Percentiles rank a stretch among this genome's conserved stretches.
phyloP scores from a whole-genome alignment of 2,797 vertebrate genomes.

The Tenualosa ilisha region DNA sequence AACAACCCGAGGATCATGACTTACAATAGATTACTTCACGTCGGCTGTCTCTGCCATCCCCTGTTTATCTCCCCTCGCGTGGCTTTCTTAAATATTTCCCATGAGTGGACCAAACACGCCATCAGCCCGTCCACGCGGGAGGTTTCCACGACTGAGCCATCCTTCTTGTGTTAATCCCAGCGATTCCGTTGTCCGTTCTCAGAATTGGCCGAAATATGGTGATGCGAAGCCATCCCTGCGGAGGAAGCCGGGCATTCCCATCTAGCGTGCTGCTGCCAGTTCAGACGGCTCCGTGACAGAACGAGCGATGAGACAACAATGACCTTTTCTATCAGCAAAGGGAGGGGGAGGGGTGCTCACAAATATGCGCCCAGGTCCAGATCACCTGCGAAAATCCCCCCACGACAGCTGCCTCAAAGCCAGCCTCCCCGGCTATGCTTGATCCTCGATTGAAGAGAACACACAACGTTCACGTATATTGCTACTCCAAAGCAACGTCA shows the following conservation, averaged over 20 bases:
- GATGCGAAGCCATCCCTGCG: neutral
- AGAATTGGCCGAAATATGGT: neutral
- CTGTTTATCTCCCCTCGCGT: neutral
- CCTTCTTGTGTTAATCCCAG: neutral
- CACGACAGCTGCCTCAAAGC: neutral
- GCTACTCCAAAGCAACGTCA: neutral
- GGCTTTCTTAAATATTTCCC: neutral
- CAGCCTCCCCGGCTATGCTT: neutral
- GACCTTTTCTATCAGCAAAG: conserved; percentile 13
- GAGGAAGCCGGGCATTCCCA: neutral
- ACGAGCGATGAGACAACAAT: conserved; percentile 15
- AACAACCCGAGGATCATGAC: neutral
- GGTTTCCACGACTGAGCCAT: conserved; percentile 5
- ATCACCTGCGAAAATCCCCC: conserved; percentile 14
- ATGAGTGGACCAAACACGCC: neutral
- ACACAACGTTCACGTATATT: neutral
- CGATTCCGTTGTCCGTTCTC: neutral
- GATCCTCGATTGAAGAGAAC: neutral
- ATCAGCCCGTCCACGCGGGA: conserved; percentile 16
- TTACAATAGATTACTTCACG: neutral
- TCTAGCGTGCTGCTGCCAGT: neutral
- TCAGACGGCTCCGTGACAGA: neutral
- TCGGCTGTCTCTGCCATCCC: neutral
- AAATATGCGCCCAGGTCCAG: neutral
- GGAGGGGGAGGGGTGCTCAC: conserved; percentile 3